Evolutionary conservation across 2,888 invertebrate genomes (phyloP).

Genomic region (Micoletzkya japonica): DNA sequence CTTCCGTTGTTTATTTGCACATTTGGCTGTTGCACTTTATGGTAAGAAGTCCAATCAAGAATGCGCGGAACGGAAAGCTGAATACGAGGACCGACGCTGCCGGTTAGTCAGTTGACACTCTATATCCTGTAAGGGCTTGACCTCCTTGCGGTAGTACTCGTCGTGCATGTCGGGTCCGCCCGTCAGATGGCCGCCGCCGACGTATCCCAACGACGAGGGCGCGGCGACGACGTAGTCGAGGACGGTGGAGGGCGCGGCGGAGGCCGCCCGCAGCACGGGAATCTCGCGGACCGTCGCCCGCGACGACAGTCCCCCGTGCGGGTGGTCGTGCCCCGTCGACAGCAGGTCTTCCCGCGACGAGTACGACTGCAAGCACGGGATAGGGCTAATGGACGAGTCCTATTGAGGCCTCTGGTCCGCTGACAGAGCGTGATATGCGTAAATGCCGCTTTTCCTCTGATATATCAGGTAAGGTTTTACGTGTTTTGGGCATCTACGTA

Average conservation of each 20-base stretch:
- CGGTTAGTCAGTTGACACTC: not conserved
- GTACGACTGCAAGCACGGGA: conserved; percentile 28
- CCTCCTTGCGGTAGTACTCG: conserved; percentile 60
- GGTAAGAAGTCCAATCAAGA: no score
- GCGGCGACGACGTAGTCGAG: conserved; percentile 39
- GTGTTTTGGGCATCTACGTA: no score
- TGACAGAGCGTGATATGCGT: no score
- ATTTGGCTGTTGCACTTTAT: no score
- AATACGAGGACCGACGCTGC: not conserved
- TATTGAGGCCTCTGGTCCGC: no score
- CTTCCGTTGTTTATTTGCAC: no score
- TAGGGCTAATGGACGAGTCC: no score
- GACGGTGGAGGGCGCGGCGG: conserved; percentile 43
- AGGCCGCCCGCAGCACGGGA: conserved; percentile 58
- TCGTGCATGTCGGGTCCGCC: conserved; percentile 48
- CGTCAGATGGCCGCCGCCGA: conserved; percentile 29
- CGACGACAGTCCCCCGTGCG: no score
- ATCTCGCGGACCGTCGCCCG: conserved; percentile 61
- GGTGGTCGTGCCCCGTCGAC: conserved; percentile 41
- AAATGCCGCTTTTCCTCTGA: no score
- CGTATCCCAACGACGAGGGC: conserved; percentile 26
- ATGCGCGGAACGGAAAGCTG: no score
- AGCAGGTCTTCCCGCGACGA: conserved; percentile 56
- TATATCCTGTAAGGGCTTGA: not conserved
- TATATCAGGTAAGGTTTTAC: no score